Conservation (phyloP, 2,113 vertebrate genomes). For the Syrmaticus mikado region DNA sequence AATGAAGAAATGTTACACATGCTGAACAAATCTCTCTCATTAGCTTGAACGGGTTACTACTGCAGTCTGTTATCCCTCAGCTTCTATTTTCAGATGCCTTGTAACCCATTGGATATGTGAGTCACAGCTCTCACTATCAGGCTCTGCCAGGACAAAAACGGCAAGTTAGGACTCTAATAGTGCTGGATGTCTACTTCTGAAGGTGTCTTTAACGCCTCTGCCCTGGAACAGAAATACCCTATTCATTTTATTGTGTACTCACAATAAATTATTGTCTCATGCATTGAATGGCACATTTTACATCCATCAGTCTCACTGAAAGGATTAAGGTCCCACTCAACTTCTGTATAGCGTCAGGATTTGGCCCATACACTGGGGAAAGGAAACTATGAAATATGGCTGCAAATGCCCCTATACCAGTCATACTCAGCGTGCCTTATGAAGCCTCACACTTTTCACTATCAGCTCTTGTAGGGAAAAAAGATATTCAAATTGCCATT, state of each 20-base stretch:
- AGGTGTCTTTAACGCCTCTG: not conserved
- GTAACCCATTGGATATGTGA: not conserved
- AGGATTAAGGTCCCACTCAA: not conserved
- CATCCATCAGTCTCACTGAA: not conserved
- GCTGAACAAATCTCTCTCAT: slow-evolving; percentile 12
- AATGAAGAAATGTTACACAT: slow-evolving; percentile 1
- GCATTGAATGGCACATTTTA: not conserved
- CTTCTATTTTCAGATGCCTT: not conserved
- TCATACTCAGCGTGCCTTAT: not conserved
- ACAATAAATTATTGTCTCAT: no score
- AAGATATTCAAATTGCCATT: not conserved
- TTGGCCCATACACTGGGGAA: not conserved
- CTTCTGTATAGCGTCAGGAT: not conserved
- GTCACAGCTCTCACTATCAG: not conserved
- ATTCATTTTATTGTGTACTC: not conserved
- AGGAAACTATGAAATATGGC: not conserved
- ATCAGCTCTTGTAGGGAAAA: not conserved
- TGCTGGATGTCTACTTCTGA: not conserved
- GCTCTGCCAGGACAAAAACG: not conserved
- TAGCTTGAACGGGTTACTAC: not conserved
- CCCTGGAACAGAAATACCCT: not conserved
- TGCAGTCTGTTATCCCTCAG: not conserved
- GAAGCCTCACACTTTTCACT: not conserved
- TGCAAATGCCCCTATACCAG: not conserved
- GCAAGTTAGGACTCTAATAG: not conserved